A percentile compares a stretch with the other conserved stretches of the same genome.
These are phyloP conservation scores for Mustela lutreola DNA, from an alignment of 2,113 vertebrate species.

Conservation along the genomic window DNA sequence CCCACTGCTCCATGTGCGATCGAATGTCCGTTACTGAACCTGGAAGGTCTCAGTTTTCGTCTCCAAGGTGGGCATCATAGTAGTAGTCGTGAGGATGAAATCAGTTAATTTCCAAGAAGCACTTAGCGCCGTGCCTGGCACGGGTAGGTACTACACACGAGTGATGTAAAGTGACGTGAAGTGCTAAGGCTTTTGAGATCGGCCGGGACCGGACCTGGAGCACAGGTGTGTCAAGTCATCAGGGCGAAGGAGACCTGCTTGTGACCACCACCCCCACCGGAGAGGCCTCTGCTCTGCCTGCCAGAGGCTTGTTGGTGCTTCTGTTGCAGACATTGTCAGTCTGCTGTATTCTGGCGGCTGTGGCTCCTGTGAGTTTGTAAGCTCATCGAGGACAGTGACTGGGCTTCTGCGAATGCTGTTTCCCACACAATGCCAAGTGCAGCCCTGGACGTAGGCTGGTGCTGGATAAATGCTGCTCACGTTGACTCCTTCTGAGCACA, in stretches of 20 bases:
- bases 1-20: not conserved
- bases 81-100: not conserved
- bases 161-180: not conserved
- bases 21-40: not conserved
- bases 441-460: not conserved
- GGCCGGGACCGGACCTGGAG: accelerated
- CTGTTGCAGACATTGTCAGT: not conserved
- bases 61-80: not conserved
- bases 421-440: too few species aligned
- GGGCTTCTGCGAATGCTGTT: not conserved
- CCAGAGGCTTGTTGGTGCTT: not conserved
- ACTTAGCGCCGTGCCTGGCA: not conserved
- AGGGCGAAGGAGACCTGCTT: not conserved
- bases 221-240: not conserved
- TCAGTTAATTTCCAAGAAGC: not conserved
- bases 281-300: not conserved
- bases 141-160: not conserved
- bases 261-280: accelerated
- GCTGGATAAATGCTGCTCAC: not conserved
- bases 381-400: not conserved
- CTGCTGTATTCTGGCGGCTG: not conserved
- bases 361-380: not conserved
- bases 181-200: not conserved
- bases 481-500: not conserved
- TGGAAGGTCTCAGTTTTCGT: not conserved